Base-by-base conservation (phyloP, 2,113 vertebrate genomes). In the Nycticryphes semicollaris region DNA sequence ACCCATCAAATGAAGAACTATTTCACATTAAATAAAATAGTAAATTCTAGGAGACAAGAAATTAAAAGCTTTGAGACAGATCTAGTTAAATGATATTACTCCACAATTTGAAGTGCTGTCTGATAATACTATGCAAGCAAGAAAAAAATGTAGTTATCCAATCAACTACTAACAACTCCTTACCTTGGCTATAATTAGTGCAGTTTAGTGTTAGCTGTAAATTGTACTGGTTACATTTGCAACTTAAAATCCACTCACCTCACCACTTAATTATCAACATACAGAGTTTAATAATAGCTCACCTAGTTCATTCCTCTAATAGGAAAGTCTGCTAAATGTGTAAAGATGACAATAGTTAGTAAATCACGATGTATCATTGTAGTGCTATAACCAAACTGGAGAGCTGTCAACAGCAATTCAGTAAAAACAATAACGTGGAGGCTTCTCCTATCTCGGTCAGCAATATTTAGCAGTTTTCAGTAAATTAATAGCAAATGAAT, bases 101-200 rank as follows among this genome's bases (percentile, higher is more conserved):
- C 27, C 69, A 66, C 31, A 68, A 30, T 76, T 86, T 67, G 54
- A 93, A 94, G 64, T 39, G 60, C 70, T 86, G 18, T 8, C 74
- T 87, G 31, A 27, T 31, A 64, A 69, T 21, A 60, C 30, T 76
- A 17, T 30, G 56, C 37, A 67, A 73, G 33, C 35, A 95, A 82
- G 66, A 13, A 91, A 75, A 86, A 59, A 93, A 93, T 41, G 53
- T 3, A 66, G 51, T 68, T 75, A 66, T 87, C 66, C 87, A 84
- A 90, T 12, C 48, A 39, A 20, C 53, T 90, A 53, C 70, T 95
- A 89, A 90, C 94, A 95, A 56, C 54, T 79, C 77, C 80, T 94
- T 96, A 62, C 51, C 48, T 88, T 84, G 87, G 79, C 59, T 96
- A n/a, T 77, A 93, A 96, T 84, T 75, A 92, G 67, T 28, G 15